A percentile compares a stretch with the other conserved stretches of the same genome.
phyloP scores from a whole-genome alignment of 2,888 invertebrate species.

The Teleogryllus oceanicus region DNA sequence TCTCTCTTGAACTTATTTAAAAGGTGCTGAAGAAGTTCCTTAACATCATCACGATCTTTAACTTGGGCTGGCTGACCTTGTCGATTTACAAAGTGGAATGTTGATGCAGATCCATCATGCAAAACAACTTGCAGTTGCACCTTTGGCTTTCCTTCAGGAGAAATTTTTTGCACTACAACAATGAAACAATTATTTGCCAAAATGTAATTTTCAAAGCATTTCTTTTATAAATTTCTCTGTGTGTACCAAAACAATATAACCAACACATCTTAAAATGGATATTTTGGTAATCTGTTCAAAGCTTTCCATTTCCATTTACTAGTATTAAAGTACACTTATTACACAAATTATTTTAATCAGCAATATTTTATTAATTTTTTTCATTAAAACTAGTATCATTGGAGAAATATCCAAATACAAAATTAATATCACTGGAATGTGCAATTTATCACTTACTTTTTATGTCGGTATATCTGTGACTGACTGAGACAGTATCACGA shows the following conservation, averaged over 20 bases:
- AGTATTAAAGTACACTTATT: no score
- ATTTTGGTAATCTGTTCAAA: no score
- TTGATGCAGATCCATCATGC: constrained; percentile 89
- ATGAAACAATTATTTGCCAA: not conserved
- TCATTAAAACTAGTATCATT: no score
- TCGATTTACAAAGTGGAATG: constrained; percentile 95
- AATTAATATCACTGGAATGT: no score
- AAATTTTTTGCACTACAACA: constrained; percentile 87
- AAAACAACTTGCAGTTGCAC: constrained; percentile 96
- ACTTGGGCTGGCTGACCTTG: constrained; percentile 78
- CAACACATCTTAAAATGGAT: not conserved
- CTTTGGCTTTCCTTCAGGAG: constrained; percentile 94
- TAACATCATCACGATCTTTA: constrained; percentile 88
- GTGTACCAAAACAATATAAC: constrained; percentile 23
- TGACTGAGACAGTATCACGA: constrained; percentile 85
- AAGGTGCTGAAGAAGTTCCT: constrained; percentile 83
- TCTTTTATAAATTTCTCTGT: not conserved
- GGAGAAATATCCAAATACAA: no score
- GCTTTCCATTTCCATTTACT: no score
- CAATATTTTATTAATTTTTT: no score
- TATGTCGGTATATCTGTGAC: constrained; percentile 91
- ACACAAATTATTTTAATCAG: no score
- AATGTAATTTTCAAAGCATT: not conserved
- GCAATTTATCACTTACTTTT: constrained; percentile 63
- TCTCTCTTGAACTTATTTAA: constrained; percentile 91